These are phyloP conservation scores for Araneus ventricosus DNA, from an alignment of 1,140 invertebrate species.

Conservation along the genomic window DNA sequence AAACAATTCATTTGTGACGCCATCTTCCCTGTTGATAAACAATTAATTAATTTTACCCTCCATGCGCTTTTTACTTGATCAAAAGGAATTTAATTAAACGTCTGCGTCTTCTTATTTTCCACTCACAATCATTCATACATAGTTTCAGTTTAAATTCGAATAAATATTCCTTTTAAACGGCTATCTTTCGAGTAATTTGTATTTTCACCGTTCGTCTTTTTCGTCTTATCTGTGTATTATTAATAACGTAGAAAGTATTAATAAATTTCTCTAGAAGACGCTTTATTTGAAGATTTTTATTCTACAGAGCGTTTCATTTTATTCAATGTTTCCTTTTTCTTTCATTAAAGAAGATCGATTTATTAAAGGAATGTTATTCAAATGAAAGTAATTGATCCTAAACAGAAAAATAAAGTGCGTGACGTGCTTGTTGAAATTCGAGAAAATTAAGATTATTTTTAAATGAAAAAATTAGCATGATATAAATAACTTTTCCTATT, in stretches of 20 bases:
- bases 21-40: neutral
- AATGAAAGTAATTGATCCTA: neutral
- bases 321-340: neutral
- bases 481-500: too few relatives aligned
- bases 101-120: neutral
- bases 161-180: neutral
- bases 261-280: neutral
- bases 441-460: too few relatives aligned
- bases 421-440: too few relatives aligned
- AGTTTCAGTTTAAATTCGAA: neutral
- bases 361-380: neutral
- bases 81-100: neutral
- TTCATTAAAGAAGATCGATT: neutral
- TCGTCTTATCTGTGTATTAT: neutral
- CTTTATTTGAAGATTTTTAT: neutral
- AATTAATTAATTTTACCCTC: neutral
- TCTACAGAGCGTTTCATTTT: neutral
- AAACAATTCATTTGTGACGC: neutral
- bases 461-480: too few relatives aligned
- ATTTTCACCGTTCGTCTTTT: neutral
- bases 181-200: neutral
- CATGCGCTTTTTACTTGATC: neutral
- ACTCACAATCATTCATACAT: neutral
- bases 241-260: neutral
- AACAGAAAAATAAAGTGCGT: neutral